A percentile compares a stretch with the other conserved stretches of the same genome.
Evolutionary conservation across 1,140 invertebrate species (phyloP).

Genomic region (Aporrectodea caliginosa): DNA sequence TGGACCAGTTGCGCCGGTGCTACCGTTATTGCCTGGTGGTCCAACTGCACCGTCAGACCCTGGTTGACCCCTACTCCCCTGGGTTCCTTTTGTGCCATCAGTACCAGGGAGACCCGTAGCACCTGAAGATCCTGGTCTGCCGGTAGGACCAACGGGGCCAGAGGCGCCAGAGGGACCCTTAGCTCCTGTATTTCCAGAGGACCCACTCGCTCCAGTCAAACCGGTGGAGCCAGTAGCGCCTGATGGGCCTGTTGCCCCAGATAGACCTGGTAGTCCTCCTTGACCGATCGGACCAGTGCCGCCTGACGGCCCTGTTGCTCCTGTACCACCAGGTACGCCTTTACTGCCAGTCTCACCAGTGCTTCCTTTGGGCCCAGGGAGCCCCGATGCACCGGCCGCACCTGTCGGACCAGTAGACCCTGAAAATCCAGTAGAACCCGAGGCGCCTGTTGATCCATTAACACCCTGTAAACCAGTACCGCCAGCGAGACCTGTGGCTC

Average conservation of each 20-base stretch:
- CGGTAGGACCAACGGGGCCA: constrained; percentile 7
- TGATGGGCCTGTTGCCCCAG: neutral
- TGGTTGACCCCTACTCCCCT: neutral
- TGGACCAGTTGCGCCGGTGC: constrained; percentile 12
- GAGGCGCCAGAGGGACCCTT: constrained; percentile 14
- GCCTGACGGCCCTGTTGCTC: constrained; percentile 9
- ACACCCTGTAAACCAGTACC: neutral
- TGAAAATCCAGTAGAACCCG: neutral
- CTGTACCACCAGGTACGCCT: neutral
- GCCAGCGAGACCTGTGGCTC: constrained; percentile 16
- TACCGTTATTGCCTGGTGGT: neutral
- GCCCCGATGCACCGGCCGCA: neutral
- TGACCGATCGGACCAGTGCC: constrained; percentile 5
- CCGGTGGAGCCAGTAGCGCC: neutral
- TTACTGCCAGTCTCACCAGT: neutral
- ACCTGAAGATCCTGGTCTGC: constrained; percentile 11
- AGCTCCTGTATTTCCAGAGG: constrained; percentile 17
- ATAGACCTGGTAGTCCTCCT: neutral
- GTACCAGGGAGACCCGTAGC: constrained; percentile 14
- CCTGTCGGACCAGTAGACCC: constrained; percentile 17
- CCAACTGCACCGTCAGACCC: constrained; percentile 5
- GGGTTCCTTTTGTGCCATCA: neutral
- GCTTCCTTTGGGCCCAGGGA: neutral
- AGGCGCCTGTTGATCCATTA: neutral
- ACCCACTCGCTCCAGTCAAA: constrained; percentile 25